Evolutionary conservation across 2,113 vertebrate species (phyloP).

Genomic region (Etheostoma spectabile): DNA sequence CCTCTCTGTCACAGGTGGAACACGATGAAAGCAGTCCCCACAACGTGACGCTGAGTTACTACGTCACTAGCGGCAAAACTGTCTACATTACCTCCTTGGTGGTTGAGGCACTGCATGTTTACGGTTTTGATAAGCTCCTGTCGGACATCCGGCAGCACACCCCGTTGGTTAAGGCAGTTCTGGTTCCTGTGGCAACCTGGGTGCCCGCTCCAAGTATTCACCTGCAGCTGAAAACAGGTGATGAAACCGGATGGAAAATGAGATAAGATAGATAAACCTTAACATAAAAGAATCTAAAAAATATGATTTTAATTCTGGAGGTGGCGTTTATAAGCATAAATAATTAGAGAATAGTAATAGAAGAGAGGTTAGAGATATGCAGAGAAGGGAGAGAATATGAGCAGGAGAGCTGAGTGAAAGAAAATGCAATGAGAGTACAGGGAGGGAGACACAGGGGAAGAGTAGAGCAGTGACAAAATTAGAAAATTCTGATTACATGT

Average conservation of each 20-base stretch:
- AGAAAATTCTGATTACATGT: slow-evolving; percentile 70
- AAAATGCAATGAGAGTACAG: neutral
- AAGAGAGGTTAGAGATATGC: slow-evolving; percentile 13
- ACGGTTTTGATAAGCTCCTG: slow-evolving; percentile 89
- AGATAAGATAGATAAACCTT: neutral
- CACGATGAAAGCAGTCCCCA: slow-evolving; percentile 86
- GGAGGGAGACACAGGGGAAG: slow-evolving; percentile 37
- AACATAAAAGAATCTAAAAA: neutral
- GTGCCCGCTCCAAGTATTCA: slow-evolving; percentile 84
- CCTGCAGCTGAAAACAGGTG: slow-evolving; percentile 95
- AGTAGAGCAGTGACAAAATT: slow-evolving; percentile 60
- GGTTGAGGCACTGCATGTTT: slow-evolving; percentile 86
- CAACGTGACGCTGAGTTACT: slow-evolving; percentile 93
- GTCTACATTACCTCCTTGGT: slow-evolving; percentile 89
- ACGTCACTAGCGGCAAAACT: slow-evolving; percentile 85
- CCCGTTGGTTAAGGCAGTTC: slow-evolving; percentile 88
- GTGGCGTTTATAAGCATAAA: neutral
- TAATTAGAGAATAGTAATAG: neutral
- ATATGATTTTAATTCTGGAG: neutral
- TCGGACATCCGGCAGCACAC: slow-evolving; percentile 89
- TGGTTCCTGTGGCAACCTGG: slow-evolving; percentile 89
- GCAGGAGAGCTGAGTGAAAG: neutral
- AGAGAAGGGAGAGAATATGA: neutral
- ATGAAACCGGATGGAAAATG: slow-evolving; percentile 36
- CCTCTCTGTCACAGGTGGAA: slow-evolving; percentile 85